These are phyloP conservation scores for Homarus gammarus DNA, from an alignment of 2,888 invertebrate species.

Conservation along the genomic window DNA sequence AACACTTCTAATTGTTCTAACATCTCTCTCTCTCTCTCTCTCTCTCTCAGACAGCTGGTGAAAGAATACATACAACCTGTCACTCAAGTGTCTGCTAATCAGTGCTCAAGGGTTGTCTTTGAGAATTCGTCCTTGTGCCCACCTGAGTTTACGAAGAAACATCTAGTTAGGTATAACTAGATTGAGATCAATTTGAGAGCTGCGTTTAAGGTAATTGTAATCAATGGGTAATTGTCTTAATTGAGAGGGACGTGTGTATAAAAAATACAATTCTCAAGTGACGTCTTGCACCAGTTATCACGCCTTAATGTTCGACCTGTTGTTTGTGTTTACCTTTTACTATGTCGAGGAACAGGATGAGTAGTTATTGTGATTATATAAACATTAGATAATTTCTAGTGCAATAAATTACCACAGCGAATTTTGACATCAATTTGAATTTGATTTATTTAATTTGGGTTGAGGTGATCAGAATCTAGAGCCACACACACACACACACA, in stretches of 20 bases:
- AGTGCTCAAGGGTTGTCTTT: background rate
- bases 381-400: no score
- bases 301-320: no score
- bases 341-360: no score
- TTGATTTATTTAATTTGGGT: no score
- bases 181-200: conserved; percentile 32
- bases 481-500: no score
- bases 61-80: no score
- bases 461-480: no score
- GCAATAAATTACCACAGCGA: no score
- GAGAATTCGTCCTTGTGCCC: background rate
- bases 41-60: no score
- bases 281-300: background rate
- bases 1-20: conserved; percentile 42
- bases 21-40: conserved; percentile 57
- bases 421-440: no score
- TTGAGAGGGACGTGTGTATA: background rate
- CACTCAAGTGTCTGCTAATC: background rate
- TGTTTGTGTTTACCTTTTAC: no score
- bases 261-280: background rate
- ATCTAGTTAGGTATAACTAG: conserved; percentile 30
- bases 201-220: conserved; percentile 46
- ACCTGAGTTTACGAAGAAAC: conserved; percentile 27
- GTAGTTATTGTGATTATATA: no score
- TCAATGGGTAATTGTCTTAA: conserved; percentile 1